These are phyloP conservation scores for Myripristis jacobus DNA, from an alignment of 2,797 vertebrate species.

Conservation along the genomic window DNA sequence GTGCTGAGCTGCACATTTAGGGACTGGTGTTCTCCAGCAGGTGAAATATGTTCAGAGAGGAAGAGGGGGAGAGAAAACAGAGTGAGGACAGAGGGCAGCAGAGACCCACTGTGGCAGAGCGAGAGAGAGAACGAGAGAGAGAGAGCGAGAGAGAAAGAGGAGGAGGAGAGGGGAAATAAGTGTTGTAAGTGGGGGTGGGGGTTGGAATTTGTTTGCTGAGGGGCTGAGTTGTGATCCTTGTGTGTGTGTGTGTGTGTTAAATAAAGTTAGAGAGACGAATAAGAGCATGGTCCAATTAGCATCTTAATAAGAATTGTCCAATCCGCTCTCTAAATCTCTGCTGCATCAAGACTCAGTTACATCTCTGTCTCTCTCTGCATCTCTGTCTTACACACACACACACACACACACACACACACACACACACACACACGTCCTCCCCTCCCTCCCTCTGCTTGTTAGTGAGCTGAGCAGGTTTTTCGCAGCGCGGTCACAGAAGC, in stretches of 20 bases:
- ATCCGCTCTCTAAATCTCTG: conserved; percentile 37
- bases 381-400: conserved; percentile 20
- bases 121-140: background rate
- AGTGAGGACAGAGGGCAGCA: conserved; percentile 17
- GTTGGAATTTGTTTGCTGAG: conserved; percentile 50
- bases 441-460: conserved; percentile 36
- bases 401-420: conserved; percentile 12
- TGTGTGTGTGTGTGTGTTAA: conserved; percentile 28
- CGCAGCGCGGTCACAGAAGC: conserved; percentile 48
- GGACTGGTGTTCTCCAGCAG: conserved; percentile 19
- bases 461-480: conserved; percentile 58
- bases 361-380: conserved; percentile 16
- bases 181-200: conserved; percentile 9
- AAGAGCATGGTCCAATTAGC: conserved; percentile 48
- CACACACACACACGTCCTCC: conserved; percentile 8
- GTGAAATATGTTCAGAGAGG: conserved; percentile 35
- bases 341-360: conserved; percentile 45
- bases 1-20: conserved; percentile 23
- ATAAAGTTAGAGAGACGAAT: conserved; percentile 36
- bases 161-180: conserved; percentile 4
- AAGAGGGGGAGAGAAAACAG: background rate
- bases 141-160: background rate
- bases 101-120: background rate
- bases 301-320: conserved; percentile 72
- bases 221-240: conserved; percentile 46